Evolutionary conservation across 2,888 invertebrate genomes (phyloP), one percentile per base, ranked within the genome.

Genomic region (Oscheius sp.): DNA sequence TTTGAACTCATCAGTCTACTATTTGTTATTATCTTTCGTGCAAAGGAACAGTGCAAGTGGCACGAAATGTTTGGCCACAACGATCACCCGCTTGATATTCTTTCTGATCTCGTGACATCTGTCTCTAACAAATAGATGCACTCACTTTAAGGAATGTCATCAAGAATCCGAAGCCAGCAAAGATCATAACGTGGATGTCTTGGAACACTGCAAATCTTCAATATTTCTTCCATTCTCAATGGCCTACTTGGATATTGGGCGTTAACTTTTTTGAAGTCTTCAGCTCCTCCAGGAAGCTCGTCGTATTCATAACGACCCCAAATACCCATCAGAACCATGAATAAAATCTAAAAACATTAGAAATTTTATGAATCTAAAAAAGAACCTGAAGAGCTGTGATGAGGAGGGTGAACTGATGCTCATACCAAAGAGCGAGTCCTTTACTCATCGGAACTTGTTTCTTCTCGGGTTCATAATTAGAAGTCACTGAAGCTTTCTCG

Each of bases 121-220:
- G n/a, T n/a, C n/a, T n/a, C n/a, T n/a, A 12, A 6, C 27, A 20
- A 10, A n/a, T n/a, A n/a, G n/a, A n/a, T n/a, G n/a, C n/a, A 27
- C 34, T 17, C 10, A 50, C 52, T 31, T 46, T 65, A 64, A 96
- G 89, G 87, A 95, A 96, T 0, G 95, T 94, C 95, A 96, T 95
- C 81, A 96, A 89, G 87, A 93, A 96, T 0, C 94, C 96, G 85
- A 96, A 95, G 74, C 96, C 96, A 81, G 95, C 90, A 89, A 94
- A 95, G 84, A 96, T 93, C 95, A 96, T 96, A 42, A 94, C 93
- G 88, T 96, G 95, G 23, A 95, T 92, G 88, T 94, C 89, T 76
- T 88, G 87, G 77, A 88, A 88, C 82, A 88, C 88, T 88, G 84
- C 57, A 85, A 61, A 25, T 3, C 15, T 45, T 61, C 80, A 3